Conservation (phyloP, 2,113 vertebrate genomes). For the Phalacrocorax carbo region DNA sequence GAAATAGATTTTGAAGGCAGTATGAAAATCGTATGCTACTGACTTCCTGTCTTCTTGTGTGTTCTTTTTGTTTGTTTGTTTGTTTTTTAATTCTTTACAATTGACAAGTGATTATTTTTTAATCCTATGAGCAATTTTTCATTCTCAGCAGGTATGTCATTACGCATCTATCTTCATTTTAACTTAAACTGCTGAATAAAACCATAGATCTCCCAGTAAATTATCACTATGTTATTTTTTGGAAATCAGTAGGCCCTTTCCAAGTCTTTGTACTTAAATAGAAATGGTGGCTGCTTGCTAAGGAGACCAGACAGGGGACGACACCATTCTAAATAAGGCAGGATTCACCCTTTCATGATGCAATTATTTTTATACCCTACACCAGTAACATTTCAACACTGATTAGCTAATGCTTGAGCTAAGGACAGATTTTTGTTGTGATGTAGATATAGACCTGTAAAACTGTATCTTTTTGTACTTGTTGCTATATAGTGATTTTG, state of each 20-base stretch:
- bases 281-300: background rate
- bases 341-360: background rate
- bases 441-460: background rate
- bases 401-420: background rate
- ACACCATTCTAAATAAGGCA: background rate
- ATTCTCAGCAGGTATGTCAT: background rate
- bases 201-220: background rate
- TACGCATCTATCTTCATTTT: background rate
- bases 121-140: background rate
- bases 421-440: background rate
- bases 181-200: background rate
- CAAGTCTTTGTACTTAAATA: background rate
- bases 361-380: background rate
- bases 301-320: background rate
- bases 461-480: background rate
- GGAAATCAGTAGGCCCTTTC: background rate
- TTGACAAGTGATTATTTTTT: background rate
- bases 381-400: background rate
- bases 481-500: background rate
- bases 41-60: background rate
- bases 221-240: background rate
- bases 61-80: no score
- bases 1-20: background rate
- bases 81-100: background rate
- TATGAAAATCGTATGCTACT: background rate